Evolutionary conservation across 2,113 vertebrate genomes (phyloP).

Genomic region (Anthoscopus minutus): DNA sequence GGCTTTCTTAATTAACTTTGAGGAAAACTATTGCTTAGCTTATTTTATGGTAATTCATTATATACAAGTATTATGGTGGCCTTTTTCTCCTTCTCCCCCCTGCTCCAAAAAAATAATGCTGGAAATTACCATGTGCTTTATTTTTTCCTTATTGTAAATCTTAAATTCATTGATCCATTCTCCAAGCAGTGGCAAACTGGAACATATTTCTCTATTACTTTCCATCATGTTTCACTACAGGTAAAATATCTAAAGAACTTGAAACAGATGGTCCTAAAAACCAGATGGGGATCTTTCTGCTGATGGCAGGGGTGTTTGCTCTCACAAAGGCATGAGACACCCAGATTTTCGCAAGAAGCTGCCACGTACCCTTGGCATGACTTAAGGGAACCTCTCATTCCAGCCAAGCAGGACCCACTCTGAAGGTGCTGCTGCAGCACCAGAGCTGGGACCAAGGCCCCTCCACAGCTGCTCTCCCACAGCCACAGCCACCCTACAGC

Average conservation of each 20-base stretch:
- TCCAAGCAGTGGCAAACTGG: not conserved
- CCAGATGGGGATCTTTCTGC: not conserved
- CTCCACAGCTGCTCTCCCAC: not conserved
- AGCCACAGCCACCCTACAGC: not conserved
- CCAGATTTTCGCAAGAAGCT: not conserved
- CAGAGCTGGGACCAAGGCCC: not conserved
- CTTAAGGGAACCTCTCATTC: not conserved
- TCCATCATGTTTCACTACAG: not conserved
- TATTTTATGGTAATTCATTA: not conserved
- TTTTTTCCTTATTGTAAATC: not conserved
- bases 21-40: not conserved
- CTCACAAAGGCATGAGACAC: not conserved
- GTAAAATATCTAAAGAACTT: not conserved
- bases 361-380: not conserved
- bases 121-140: not conserved
- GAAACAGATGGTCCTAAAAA: not conserved
- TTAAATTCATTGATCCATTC: not conserved
- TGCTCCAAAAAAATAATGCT: not conserved
- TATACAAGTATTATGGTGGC: not conserved
- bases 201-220: not conserved
- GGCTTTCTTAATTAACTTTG: not conserved
- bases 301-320: not conserved
- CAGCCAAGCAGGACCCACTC: not conserved
- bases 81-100: not conserved
- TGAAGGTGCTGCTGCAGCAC: not conserved